A percentile compares a stretch with the other conserved stretches of the same genome.
These are phyloP conservation scores for Pantherophis vulpinus DNA, from an alignment of 2,797 vertebrate genomes.

Conservation along the genomic window DNA sequence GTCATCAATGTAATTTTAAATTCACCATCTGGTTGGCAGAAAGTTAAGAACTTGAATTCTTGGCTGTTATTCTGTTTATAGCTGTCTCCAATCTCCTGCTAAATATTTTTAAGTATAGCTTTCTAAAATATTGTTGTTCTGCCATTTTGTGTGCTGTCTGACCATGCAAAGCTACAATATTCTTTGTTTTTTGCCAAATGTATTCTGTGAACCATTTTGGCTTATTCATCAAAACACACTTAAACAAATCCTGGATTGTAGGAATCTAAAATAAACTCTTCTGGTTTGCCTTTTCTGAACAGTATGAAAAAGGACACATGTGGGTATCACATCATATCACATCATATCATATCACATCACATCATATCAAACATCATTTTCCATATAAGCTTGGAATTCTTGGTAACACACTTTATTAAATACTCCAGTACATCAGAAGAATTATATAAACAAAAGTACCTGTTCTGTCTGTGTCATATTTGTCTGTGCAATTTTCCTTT, in stretches of 20 bases:
- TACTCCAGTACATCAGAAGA: neutral
- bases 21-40: neutral
- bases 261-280: neutral
- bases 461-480: neutral
- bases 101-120: slow-evolving; percentile 8
- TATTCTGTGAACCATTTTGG: neutral
- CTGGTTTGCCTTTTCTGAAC: neutral
- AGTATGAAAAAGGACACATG: neutral
- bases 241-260: neutral
- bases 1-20: neutral
- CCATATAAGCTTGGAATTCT: neutral
- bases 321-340: neutral
- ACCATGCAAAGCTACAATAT: neutral
- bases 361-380: neutral
- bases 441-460: neutral
- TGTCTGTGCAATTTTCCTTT: neutral
- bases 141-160: neutral
- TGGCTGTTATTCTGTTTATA: neutral
- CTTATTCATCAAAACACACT: neutral
- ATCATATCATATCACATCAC: neutral
- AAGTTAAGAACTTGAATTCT: neutral
- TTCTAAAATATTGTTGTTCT: neutral
- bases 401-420: neutral
- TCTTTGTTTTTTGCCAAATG: neutral
- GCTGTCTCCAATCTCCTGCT: neutral